Evolutionary conservation across 2,113 vertebrate genomes (phyloP).

Genomic region (Mesocricetus auratus): DNA sequence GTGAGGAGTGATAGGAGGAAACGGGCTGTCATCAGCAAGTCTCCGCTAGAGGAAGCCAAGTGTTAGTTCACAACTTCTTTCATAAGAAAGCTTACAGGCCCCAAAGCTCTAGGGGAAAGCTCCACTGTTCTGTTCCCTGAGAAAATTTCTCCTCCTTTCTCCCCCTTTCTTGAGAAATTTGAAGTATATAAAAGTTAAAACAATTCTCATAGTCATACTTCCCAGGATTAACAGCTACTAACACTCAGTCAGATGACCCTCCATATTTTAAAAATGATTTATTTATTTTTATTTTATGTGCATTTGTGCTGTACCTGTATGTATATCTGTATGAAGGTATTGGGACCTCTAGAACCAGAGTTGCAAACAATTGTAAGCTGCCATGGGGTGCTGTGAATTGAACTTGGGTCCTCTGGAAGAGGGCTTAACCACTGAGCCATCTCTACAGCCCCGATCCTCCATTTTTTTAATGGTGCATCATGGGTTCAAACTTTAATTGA

Average conservation of each 20-base stretch:
- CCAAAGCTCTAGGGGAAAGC: slow-evolving; percentile 55
- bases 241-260: slow-evolving; percentile 38
- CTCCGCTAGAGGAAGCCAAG: slow-evolving; percentile 50
- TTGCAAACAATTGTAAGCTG: too few species aligned
- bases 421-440: too few species aligned
- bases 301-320: too few species aligned
- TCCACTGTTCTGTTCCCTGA: slow-evolving; percentile 11
- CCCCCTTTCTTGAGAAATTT: slow-evolving; percentile 44
- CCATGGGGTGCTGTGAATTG: too few species aligned
- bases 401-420: too few species aligned
- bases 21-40: background rate
- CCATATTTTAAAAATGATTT: background rate
- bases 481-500: slow-evolving; percentile 26
- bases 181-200: slow-evolving; percentile 55
- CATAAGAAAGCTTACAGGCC: slow-evolving; percentile 19
- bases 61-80: slow-evolving; percentile 12
- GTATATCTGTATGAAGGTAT: too few species aligned
- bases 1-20: background rate
- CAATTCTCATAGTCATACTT: slow-evolving; percentile 36
- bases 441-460: too few species aligned
- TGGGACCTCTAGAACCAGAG: too few species aligned
- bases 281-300: background rate
- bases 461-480: slow-evolving; percentile 7
- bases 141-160: background rate
- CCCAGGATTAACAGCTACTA: slow-evolving; percentile 33